Evolutionary conservation across 2,113 vertebrate genomes (phyloP).

Genomic region (Crotalus tigris): DNA sequence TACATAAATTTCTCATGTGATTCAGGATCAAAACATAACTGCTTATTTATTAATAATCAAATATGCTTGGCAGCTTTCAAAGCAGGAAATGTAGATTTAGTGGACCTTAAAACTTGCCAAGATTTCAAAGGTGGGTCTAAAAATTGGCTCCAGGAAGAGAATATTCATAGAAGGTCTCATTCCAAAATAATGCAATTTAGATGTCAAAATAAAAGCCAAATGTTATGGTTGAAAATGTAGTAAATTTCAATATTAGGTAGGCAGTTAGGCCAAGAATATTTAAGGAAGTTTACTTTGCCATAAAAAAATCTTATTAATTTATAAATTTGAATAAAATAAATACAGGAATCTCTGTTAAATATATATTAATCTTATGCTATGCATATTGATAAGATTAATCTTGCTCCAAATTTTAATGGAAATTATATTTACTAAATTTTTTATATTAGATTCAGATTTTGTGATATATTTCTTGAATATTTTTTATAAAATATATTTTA

Average conservation of each 20-base stretch:
- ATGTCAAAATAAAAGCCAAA: background rate
- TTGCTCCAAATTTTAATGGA: background rate
- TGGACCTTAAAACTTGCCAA: background rate
- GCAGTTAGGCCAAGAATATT: background rate
- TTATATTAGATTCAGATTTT: background rate
- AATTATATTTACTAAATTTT: background rate
- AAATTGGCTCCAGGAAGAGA: background rate
- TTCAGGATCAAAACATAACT: background rate
- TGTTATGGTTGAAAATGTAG: background rate
- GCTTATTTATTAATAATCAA: background rate
- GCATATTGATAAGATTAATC: background rate
- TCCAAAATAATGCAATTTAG: background rate
- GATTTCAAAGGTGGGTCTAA: background rate
- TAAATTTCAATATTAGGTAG: background rate
- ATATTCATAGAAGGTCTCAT: background rate
- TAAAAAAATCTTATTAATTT: background rate
- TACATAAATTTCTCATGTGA: background rate
- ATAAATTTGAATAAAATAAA: background rate
- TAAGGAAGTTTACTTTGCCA: background rate
- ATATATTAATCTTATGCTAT: background rate
- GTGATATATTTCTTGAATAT: background rate
- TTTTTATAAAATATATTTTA: background rate
- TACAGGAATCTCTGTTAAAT: background rate
- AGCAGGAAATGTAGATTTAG: background rate
- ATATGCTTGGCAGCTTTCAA: background rate